These are phyloP conservation scores for Rhyacichthys aspro DNA, from an alignment of 2,797 vertebrate genomes.

Conservation along the genomic window DNA sequence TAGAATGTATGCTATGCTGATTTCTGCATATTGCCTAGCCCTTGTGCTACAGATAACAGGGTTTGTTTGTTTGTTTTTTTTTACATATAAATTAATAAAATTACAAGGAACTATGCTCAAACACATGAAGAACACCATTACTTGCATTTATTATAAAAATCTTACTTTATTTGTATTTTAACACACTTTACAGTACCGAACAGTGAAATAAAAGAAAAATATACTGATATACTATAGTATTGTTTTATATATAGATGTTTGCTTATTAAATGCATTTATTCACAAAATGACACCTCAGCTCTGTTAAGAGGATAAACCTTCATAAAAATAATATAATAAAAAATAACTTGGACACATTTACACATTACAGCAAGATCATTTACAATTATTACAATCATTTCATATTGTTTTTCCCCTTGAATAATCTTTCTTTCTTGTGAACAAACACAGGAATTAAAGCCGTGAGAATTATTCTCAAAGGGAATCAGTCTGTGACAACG, in stretches of 20 bases:
- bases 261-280: slow-evolving; percentile 89
- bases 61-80: no score
- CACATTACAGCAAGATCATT: slow-evolving; percentile 86
- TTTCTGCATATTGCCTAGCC: no score
- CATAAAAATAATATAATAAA: slow-evolving; percentile 91
- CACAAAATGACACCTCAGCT: slow-evolving; percentile 87
- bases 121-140: slow-evolving; percentile 29
- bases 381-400: slow-evolving; percentile 91
- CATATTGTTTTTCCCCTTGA: slow-evolving; percentile 75
- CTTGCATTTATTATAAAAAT: slow-evolving; percentile 81
- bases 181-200: slow-evolving; percentile 89
- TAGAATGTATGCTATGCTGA: no score
- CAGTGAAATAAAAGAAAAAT: slow-evolving; percentile 89
- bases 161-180: slow-evolving; percentile 87
- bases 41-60: no score
- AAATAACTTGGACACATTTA: slow-evolving; percentile 88
- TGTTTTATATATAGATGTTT: slow-evolving; percentile 86
- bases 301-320: slow-evolving; percentile 83
- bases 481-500: slow-evolving; percentile 72
- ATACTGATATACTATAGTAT: slow-evolving; percentile 85
- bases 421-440: slow-evolving; percentile 78
- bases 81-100: no score
- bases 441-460: slow-evolving; percentile 83
- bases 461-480: slow-evolving; percentile 78
- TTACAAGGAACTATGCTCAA: not conserved